phyloP scores from a whole-genome alignment of 2,797 vertebrate genomes.

The Simalia tracyae region DNA sequence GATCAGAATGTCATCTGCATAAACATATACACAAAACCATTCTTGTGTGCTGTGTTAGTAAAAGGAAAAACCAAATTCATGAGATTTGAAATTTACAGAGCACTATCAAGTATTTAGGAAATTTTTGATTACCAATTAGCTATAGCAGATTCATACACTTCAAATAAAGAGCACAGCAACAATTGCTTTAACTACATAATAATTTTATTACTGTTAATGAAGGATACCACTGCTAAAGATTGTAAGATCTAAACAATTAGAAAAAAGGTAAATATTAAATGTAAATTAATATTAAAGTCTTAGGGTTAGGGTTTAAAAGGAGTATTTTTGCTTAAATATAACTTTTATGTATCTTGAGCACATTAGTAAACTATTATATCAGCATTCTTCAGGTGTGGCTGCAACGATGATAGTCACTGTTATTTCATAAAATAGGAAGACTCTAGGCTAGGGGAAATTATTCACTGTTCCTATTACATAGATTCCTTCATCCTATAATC shows the following conservation, averaged over 20 bases:
- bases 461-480: neutral
- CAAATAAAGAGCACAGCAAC: neutral
- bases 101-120: neutral
- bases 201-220: neutral
- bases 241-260: neutral
- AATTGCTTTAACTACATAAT: neutral
- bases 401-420: neutral
- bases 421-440: neutral
- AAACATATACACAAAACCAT: neutral
- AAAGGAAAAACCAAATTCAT: neutral
- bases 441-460: neutral
- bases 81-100: neutral
- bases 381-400: neutral
- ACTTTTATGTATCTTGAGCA: neutral
- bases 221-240: neutral
- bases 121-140: neutral
- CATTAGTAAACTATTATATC: neutral
- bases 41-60: neutral
- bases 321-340: neutral
- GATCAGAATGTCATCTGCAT: neutral
- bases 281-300: neutral
- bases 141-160: neutral
- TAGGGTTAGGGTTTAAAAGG: neutral
- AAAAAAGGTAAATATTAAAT: neutral
- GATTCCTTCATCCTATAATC: neutral